These are phyloP conservation scores for Nymphalis urticae DNA, from an alignment of 2,888 invertebrate species.

Conservation along the genomic window DNA sequence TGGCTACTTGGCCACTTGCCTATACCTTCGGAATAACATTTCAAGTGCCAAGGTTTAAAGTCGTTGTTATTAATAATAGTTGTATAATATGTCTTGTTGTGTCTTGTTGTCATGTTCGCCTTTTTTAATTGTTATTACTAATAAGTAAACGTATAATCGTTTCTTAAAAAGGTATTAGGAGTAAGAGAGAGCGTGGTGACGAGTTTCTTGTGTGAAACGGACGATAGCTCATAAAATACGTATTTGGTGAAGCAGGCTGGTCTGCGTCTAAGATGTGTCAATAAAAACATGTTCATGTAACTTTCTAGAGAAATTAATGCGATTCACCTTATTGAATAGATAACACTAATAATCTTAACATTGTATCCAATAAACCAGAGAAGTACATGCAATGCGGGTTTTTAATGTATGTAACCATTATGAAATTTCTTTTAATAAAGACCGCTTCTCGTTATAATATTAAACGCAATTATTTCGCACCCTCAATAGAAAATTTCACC, in stretches of 20 bases:
- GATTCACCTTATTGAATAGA: conserved; percentile 38
- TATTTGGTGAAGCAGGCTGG: conserved; percentile 50
- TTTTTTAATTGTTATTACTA: conserved; percentile 9
- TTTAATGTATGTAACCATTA: no score
- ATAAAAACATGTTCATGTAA: conserved; percentile 61
- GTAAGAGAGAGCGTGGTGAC: conserved; percentile 59
- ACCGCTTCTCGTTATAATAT: no score
- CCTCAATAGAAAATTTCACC: no score
- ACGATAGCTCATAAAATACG: conserved; percentile 56
- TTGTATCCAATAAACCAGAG: neutral
- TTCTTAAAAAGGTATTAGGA: conserved; percentile 41
- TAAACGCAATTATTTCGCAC: no score
- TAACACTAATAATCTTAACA: conserved; percentile 2
- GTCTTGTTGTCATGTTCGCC: conserved; percentile 4
- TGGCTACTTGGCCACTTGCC: conserved; percentile 35
- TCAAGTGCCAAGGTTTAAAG: conserved; percentile 33
- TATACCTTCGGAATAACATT: conserved; percentile 21
- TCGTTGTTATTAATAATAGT: conserved; percentile 24
- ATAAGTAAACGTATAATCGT: conserved; percentile 10
- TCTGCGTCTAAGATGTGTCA: conserved; percentile 49
- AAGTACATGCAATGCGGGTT: no score
- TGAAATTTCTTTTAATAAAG: no score
- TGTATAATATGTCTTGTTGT: no score
- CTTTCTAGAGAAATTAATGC: conserved; percentile 67
- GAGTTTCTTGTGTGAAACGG: conserved; percentile 56